phyloP scores from a whole-genome alignment of 2,113 vertebrate genomes.

The Ailuropoda melanoleuca region DNA sequence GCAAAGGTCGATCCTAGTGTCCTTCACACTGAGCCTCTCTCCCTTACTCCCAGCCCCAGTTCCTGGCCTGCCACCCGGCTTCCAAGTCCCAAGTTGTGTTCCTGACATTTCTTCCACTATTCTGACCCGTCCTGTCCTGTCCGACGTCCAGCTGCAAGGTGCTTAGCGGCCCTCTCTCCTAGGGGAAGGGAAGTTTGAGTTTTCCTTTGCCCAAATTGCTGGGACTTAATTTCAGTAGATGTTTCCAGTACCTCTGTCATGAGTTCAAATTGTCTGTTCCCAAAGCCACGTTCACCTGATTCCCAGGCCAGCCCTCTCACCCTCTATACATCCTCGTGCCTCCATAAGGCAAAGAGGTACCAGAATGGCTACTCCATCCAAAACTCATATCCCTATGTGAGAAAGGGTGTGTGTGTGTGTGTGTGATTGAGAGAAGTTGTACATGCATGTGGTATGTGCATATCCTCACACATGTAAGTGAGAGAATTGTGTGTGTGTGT shows the following conservation, averaged over 20 bases:
- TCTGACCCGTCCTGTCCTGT: not conserved
- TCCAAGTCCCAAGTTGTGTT: not conserved
- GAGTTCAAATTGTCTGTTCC: not conserved
- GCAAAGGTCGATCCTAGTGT: not conserved
- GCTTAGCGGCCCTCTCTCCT: not conserved
- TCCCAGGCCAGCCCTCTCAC: not conserved
- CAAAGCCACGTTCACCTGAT: not conserved
- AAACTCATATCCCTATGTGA: no score
- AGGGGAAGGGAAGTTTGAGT: not conserved
- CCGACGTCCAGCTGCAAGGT: not conserved
- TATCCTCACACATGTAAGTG: not conserved
- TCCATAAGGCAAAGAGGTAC: not conserved
- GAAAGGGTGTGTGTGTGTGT: not conserved
- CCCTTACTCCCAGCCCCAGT: not conserved
- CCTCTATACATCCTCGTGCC: no score
- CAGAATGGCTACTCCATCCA: no score
- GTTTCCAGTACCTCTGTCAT: not conserved
- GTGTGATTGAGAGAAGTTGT: not conserved
- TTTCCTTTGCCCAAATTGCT: slow-evolving; percentile 10
- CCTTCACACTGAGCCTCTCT: not conserved
- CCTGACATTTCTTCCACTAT: not conserved
- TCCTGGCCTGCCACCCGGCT: not conserved
- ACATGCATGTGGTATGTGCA: not conserved
- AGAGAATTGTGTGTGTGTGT: not conserved
- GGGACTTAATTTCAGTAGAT: not conserved